Conservation (phyloP, 2,797 vertebrate species). For the Chrosomus eos region DNA sequence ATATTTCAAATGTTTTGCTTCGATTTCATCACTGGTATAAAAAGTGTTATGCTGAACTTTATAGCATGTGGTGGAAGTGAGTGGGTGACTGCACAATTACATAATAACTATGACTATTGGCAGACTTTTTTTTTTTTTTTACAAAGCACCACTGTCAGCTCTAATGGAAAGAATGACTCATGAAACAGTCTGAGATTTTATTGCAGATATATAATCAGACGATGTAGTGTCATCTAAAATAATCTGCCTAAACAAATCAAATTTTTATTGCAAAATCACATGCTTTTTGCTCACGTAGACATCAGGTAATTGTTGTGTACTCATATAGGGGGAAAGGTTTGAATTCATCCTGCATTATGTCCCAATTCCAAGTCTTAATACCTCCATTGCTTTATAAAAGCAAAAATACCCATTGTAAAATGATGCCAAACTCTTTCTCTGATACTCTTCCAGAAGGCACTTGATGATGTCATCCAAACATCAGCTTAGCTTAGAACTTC, state of each 20-base stretch:
- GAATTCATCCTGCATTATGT: background rate
- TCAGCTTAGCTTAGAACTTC: background rate
- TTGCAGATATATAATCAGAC: background rate
- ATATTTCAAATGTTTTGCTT: constrained; percentile 28
- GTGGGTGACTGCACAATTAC: constrained; percentile 43
- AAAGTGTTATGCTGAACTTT: background rate
- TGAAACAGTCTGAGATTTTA: constrained; percentile 2
- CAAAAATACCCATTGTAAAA: constrained; percentile 11
- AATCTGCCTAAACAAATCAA: background rate
- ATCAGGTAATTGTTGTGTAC: no score
- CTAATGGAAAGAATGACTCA: constrained; percentile 23
- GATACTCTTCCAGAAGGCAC: constrained; percentile 5
- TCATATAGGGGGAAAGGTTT: background rate
- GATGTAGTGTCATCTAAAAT: background rate
- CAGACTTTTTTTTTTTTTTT: background rate
- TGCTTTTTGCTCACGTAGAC: background rate
- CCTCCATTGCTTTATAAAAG: background rate
- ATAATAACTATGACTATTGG: constrained; percentile 29
- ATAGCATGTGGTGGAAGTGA: constrained; percentile 18
- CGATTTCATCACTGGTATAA: constrained; percentile 14
- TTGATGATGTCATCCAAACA: background rate
- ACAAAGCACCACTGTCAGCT: constrained; percentile 22
- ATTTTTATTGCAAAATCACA: no score
- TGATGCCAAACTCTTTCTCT: constrained; percentile 2
- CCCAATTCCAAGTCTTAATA: background rate